Evolutionary conservation across 2,888 invertebrate genomes (phyloP), one percentile per base, ranked within the genome.

Genomic region (Tuberolachnus salignus): DNA sequence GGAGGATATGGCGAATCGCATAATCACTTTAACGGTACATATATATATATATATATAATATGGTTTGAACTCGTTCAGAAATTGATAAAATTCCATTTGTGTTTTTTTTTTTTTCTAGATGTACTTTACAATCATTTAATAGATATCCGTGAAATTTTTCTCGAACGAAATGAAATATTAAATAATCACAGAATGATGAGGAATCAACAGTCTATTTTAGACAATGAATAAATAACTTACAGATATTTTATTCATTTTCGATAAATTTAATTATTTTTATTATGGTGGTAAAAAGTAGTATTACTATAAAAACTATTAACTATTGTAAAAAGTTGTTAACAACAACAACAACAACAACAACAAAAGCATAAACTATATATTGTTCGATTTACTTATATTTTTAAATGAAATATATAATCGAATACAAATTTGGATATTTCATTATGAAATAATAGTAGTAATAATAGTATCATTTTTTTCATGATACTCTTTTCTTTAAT

Each of bases 1-100:
- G 66, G 57, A 49, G 78, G 78, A 16, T 34, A 1, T 0, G 69
- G 69, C 42, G 51, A 78, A 69, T 78, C 78, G 0, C 69, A 78
- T 42, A 34, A 6, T 16, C n/a, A 16, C 16, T 51, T 6, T 26
- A 69, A 59, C 26, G 67, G 78, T 78, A 59, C 57, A 13, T 8
- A n/a, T 75, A 0, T 16, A 1, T 9, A 44, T n/a, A 19, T n/a
- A 11, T 19, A 21, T 4, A 26, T 11, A n/a, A 21, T 14, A 59
- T 34, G 19, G 9, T 34, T 34, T 4, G 34, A 34, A 34, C 6
- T 34, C 34, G 3, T 4, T 34, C 26, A 2, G 16, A 23, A 13
- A 34, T 8, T 67, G 11, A 26, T 67, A n/a, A n/a, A 6, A 67
- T 49, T n/a, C n/a, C 16, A 46, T 26, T 34, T 61, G 42, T 61